Percentiles rank a stretch among this genome's conserved stretches.
These are phyloP conservation scores for Ormyrus labotus DNA, from an alignment of 2,888 invertebrate genomes.

Conservation along the genomic window DNA sequence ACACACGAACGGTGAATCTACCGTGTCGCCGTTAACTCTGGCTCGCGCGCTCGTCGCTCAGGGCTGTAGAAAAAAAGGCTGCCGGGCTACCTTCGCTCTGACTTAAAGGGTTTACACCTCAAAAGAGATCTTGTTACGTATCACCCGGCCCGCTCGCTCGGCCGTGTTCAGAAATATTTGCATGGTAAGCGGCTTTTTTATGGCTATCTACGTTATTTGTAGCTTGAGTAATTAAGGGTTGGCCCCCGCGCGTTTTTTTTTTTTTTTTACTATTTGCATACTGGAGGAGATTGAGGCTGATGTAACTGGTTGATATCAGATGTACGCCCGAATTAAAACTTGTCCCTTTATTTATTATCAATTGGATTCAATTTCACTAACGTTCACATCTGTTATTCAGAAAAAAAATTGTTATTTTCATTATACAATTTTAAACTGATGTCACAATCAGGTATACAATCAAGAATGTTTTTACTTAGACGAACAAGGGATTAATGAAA, in stretches of 20 bases:
- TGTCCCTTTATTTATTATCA: no score
- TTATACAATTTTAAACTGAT: no score
- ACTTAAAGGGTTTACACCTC: slow-evolving; percentile 19
- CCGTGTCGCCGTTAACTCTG: slow-evolving; percentile 13
- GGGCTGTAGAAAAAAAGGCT: neutral
- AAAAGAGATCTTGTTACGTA: slow-evolving; percentile 1
- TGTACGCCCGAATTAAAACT: no score
- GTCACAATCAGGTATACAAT: no score
- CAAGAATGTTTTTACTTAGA: no score
- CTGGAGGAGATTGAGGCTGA: no score
- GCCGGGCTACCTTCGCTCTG: neutral
- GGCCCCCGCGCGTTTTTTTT: neutral
- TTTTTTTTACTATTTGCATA: slow-evolving; percentile 1
- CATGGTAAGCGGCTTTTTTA: slow-evolving; percentile 3
- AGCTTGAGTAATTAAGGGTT: slow-evolving; percentile 6
- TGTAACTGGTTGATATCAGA: no score
- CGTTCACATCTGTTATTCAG: no score
- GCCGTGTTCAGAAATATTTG: no score
- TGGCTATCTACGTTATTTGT: slow-evolving; percentile 1
- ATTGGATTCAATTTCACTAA: neutral
- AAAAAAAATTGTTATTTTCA: no score
- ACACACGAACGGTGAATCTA: slow-evolving; percentile 28
- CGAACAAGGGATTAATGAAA: no score
- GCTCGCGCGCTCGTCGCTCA: neutral
- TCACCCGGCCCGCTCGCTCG: no score